Percentiles rank a stretch among this genome's conserved stretches.
Evolutionary conservation across 1,140 invertebrate genomes (phyloP).

Genomic region (Zaprionus ornatus): DNA sequence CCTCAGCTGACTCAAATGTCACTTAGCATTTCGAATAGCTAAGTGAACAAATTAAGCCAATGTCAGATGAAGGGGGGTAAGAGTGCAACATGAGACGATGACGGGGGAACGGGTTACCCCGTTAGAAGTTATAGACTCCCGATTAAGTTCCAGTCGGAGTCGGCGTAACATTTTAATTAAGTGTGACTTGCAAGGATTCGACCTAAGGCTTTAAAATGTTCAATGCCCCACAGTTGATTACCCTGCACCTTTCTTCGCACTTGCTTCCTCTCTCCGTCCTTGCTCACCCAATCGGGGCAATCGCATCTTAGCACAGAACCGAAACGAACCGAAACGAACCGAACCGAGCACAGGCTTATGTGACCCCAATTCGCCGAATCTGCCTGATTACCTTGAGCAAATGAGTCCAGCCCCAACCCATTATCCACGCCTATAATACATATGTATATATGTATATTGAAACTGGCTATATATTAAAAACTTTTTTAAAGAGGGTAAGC

Average conservation of each 20-base stretch:
- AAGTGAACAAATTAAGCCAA: constrained; percentile 42
- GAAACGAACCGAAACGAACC: background rate
- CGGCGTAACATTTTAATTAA: constrained; percentile 29
- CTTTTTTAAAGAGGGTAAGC: background rate
- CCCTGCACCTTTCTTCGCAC: background rate
- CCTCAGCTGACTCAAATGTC: constrained; percentile 35
- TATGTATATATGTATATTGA: background rate
- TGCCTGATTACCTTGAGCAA: constrained; percentile 22
- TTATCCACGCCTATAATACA: too few relatives aligned
- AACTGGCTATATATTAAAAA: background rate
- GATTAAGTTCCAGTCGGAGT: background rate
- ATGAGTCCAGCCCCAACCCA: background rate
- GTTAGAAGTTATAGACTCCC: background rate
- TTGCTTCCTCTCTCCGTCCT: background rate
- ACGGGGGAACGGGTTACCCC: background rate
- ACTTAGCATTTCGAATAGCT: constrained; percentile 27
- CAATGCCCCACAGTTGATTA: background rate
- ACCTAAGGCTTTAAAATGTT: constrained; percentile 16
- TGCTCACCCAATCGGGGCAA: constrained; percentile 16
- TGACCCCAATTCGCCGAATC: constrained; percentile 19
- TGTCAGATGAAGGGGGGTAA: background rate
- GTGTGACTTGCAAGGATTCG: constrained; percentile 43
- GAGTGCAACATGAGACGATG: constrained; percentile 20
- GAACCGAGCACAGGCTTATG: background rate
- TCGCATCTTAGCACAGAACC: constrained; percentile 35